Evolutionary conservation across 2,888 invertebrate genomes (phyloP).

Genomic region (Beris morrisii): DNA sequence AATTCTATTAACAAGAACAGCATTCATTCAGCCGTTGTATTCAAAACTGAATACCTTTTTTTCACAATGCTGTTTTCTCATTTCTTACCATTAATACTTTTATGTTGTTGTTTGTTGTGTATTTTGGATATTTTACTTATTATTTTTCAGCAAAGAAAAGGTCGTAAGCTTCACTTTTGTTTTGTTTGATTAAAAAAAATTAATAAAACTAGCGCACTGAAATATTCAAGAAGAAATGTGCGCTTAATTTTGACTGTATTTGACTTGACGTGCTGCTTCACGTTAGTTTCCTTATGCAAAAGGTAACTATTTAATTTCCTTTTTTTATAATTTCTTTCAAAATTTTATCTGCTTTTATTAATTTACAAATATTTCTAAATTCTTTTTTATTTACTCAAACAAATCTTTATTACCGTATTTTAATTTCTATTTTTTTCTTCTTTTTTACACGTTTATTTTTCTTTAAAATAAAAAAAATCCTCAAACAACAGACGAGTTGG

Average conservation of each 20-base stretch:
- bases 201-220: background rate
- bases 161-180: no score
- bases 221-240: background rate
- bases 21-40: no score
- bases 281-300: slow-evolving; percentile 14
- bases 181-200: slow-evolving; percentile 34
- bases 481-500: slow-evolving; percentile 82
- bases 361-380: slow-evolving; percentile 5
- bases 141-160: slow-evolving; percentile 1
- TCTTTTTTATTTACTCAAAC: slow-evolving; percentile 12
- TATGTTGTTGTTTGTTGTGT: slow-evolving; percentile 34
- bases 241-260: slow-evolving; percentile 2
- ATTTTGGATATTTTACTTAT: slow-evolving; percentile 40
- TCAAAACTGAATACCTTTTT: no score
- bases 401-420: slow-evolving; percentile 36
- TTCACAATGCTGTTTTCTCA: no score
- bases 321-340: slow-evolving; percentile 13
- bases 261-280: slow-evolving; percentile 20
- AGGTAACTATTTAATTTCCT: slow-evolving; percentile 27
- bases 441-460: slow-evolving; percentile 40
- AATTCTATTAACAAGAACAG: no score
- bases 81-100: slow-evolving; percentile 23
- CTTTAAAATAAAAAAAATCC: slow-evolving; percentile 25
- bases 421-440: slow-evolving; percentile 35
- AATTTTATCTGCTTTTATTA: background rate